A percentile compares a stretch with the other conserved stretches of the same genome.
These are phyloP conservation scores for Dolichallabes microphthalmus DNA, from an alignment of 2,113 vertebrate species.

Conservation along the genomic window DNA sequence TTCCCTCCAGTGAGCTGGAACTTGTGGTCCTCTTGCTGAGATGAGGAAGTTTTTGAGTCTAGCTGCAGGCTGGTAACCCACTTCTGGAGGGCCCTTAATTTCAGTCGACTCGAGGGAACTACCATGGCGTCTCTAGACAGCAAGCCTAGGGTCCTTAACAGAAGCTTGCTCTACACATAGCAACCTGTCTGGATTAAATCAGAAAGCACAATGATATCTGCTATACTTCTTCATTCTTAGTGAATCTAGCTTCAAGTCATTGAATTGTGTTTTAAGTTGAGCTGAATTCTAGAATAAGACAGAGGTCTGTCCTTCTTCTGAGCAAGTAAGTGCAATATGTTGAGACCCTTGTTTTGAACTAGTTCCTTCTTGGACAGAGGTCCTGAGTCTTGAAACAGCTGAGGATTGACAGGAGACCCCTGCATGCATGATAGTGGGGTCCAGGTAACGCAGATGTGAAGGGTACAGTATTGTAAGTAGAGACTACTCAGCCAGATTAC, in stretches of 20 bases:
- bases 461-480: neutral
- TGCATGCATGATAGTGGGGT: neutral
- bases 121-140: neutral
- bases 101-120: neutral
- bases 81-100: neutral
- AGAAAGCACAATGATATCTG: neutral
- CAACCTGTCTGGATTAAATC: neutral
- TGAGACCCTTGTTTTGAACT: neutral
- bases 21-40: neutral
- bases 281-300: neutral
- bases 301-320: neutral
- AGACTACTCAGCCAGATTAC: neutral
- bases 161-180: neutral
- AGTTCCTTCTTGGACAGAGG: neutral
- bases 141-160: neutral
- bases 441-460: neutral
- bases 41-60: neutral
- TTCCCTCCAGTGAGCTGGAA: neutral
- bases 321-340: neutral
- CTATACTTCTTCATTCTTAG: neutral
- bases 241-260: neutral
- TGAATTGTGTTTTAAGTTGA: neutral
- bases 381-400: neutral
- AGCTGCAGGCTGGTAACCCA: conserved; percentile 11
- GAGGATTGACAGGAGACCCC: neutral